Percentiles rank a stretch among this genome's conserved stretches.
phyloP scores from a whole-genome alignment of 2,888 invertebrate genomes.

The Brachyptera risi region DNA sequence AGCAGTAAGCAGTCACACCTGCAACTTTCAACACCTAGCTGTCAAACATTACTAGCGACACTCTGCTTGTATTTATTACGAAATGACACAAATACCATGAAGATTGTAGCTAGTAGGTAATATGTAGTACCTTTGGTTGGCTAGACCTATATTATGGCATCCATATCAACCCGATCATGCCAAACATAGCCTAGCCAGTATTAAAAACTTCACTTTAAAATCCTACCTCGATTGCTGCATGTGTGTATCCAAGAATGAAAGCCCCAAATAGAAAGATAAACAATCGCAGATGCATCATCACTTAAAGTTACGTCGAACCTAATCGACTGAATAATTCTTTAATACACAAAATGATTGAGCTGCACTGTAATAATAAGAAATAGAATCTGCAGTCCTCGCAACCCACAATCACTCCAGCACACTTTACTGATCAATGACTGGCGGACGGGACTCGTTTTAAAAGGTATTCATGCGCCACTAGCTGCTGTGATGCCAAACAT shows the following conservation, averaged over 20 bases:
- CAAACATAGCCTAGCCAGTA: no score
- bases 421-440: constrained; percentile 16
- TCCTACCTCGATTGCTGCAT: constrained; percentile 68
- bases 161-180: no score
- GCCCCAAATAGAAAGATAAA: constrained; percentile 67
- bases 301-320: constrained; percentile 38
- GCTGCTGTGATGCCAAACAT: no score
- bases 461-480: constrained; percentile 18
- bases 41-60: constrained; percentile 19
- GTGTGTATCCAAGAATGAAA: constrained; percentile 68
- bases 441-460: constrained; percentile 14
- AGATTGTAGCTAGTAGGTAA: no score
- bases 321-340: constrained; percentile 31
- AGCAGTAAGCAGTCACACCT: constrained; percentile 24
- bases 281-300: constrained; percentile 76
- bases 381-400: constrained; percentile 24
- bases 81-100: no score
- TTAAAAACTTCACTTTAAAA: no score
- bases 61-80: neutral
- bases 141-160: no score
- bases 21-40: constrained; percentile 24
- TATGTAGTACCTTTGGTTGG: no score
- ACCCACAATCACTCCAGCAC: constrained; percentile 28
- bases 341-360: constrained; percentile 30
- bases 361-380: constrained; percentile 4